These are phyloP conservation scores for Acanthochromis polyacanthus DNA, from an alignment of 2,113 vertebrate genomes.

Conservation along the genomic window DNA sequence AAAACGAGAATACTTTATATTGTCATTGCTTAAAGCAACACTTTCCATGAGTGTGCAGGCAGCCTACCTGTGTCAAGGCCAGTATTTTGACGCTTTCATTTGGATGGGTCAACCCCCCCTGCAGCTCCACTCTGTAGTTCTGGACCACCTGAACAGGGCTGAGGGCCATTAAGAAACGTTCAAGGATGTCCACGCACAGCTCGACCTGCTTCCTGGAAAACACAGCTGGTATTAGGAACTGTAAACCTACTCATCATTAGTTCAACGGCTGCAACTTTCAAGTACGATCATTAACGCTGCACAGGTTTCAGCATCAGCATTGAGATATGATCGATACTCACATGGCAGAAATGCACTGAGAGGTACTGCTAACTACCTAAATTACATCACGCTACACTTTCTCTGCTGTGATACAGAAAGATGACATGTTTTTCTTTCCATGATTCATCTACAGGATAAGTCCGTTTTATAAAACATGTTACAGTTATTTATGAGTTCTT, in stretches of 20 bases:
- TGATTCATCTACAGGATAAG: too few relatives aligned
- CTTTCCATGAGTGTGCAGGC: not conserved
- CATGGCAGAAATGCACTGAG: too few relatives aligned
- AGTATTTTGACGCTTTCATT: slow-evolving; percentile 91
- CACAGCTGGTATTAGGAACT: slow-evolving; percentile 9
- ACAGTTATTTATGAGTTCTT: too few relatives aligned
- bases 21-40: not conserved
- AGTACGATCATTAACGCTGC: too few relatives aligned
- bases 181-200: slow-evolving; percentile 91
- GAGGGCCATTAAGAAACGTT: slow-evolving; percentile 89
- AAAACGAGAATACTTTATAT: not conserved
- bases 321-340: too few relatives aligned
- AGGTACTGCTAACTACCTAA: too few relatives aligned
- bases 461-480: too few relatives aligned
- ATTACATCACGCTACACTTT: too few relatives aligned
- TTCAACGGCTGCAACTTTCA: not conserved
- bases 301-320: too few relatives aligned
- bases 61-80: slow-evolving; percentile 89
- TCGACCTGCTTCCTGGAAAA: slow-evolving; percentile 89
- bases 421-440: too few relatives aligned
- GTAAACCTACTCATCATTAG: not conserved
- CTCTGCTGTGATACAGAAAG: too few relatives aligned
- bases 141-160: slow-evolving; percentile 87
- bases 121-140: slow-evolving; percentile 88
- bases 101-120: slow-evolving; percentile 89